Percentiles rank a stretch among this genome's conserved stretches.
phyloP scores from a whole-genome alignment of 2,113 vertebrate genomes.

The Tringa solitaria region DNA sequence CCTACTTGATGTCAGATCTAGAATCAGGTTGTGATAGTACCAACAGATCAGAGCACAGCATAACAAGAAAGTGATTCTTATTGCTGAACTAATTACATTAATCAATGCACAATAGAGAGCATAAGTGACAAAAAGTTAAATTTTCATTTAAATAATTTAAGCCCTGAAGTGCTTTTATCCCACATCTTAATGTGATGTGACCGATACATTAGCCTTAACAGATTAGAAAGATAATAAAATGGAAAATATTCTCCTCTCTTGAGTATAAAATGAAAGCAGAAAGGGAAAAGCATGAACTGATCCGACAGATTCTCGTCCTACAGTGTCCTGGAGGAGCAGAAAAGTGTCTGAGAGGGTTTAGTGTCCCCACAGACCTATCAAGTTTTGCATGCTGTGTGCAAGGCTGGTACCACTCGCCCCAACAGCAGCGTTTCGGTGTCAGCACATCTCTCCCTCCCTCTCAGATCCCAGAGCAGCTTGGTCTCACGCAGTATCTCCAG shows the following conservation, averaged over 20 bases:
- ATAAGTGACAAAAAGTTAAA: background rate
- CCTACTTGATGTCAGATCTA: background rate
- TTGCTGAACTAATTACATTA: background rate
- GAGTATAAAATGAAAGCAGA: background rate
- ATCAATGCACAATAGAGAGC: background rate
- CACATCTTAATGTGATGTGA: background rate
- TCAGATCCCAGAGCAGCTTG: background rate
- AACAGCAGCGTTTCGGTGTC: background rate
- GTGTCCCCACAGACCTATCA: background rate
- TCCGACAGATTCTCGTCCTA: background rate
- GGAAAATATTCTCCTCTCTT: background rate
- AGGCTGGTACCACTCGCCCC: background rate
- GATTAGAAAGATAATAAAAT: background rate
- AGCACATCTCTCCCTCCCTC: background rate
- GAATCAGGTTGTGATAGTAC: background rate
- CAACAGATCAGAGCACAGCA: background rate
- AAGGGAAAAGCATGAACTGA: background rate
- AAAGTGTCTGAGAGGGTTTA: background rate
- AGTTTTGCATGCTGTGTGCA: rapidly evolving
- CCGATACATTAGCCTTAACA: background rate
- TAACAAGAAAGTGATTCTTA: background rate
- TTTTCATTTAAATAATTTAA: background rate
- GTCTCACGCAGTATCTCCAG: background rate
- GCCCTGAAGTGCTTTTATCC: background rate
- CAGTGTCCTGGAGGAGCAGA: background rate